A percentile compares a stretch with the other conserved stretches of the same genome.
Evolutionary conservation across 2,888 invertebrate genomes (phyloP).

Genomic region (Eupithecia abbreviata): DNA sequence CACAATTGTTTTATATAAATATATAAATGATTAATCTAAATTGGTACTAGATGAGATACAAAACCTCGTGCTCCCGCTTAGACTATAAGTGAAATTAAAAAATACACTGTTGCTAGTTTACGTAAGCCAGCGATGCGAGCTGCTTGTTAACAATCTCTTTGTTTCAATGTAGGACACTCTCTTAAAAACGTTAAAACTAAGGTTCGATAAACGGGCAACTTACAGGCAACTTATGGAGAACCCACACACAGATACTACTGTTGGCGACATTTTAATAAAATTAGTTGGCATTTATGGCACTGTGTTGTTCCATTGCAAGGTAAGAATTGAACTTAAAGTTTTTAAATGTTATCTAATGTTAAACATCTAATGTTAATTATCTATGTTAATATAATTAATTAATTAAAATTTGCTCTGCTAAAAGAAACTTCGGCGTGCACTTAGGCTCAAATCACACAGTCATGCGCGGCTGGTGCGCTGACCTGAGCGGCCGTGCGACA

Average conservation of each 20-base stretch:
- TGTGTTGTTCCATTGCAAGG: neutral
- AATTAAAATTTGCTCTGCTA: neutral
- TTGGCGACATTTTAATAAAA: neutral
- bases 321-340: neutral
- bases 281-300: neutral
- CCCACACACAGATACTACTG: neutral
- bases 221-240: neutral
- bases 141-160: constrained; percentile 42
- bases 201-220: neutral
- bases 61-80: neutral
- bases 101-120: constrained; percentile 29
- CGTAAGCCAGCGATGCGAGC: constrained; percentile 27
- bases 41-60: neutral
- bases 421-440: neutral
- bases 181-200: constrained; percentile 38
- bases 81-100: constrained; percentile 26
- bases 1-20: too few species aligned
- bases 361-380: too few species aligned
- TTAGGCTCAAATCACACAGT: too few species aligned
- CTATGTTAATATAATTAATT: too few species aligned
- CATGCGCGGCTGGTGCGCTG: too few species aligned
- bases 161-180: constrained; percentile 44
- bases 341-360: neutral
- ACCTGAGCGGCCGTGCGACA: too few species aligned
- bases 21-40: too few species aligned